Evolutionary conservation across 2,888 invertebrate species (phyloP).

Genomic region (Isoperla grammatica): DNA sequence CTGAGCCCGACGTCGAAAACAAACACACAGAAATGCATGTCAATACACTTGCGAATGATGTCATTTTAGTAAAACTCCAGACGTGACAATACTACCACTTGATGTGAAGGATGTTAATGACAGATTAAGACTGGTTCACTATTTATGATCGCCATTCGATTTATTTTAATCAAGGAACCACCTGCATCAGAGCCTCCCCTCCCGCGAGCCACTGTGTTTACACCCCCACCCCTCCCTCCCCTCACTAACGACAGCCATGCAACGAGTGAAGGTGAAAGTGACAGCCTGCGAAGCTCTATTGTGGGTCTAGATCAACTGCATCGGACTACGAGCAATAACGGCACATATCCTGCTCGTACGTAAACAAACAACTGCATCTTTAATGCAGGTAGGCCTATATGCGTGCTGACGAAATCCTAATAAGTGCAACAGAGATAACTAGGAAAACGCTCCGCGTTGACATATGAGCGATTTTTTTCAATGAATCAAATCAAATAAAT

Average conservation of each 20-base stretch:
- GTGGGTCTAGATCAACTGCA: constrained; percentile 15
- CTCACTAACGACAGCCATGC: constrained; percentile 1
- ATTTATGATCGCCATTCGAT: constrained; percentile 8
- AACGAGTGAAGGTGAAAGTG: constrained; percentile 13
- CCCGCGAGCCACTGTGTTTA: constrained; percentile 1
- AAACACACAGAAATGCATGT: background rate
- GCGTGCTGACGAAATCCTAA: too few relatives aligned
- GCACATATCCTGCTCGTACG: background rate
- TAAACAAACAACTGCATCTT: too few relatives aligned
- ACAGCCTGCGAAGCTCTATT: background rate
- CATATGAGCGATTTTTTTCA: too few relatives aligned
- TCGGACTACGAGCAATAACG: background rate
- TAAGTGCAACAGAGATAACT: too few relatives aligned
- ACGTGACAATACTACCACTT: background rate
- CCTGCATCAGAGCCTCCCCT: constrained; percentile 6
- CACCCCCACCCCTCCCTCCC: background rate
- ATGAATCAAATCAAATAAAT: too few relatives aligned
- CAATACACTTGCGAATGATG: too few relatives aligned
- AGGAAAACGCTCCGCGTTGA: too few relatives aligned
- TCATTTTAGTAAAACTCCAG: background rate
- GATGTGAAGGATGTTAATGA: background rate
- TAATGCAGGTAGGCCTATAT: too few relatives aligned
- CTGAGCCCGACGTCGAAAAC: background rate
- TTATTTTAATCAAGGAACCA: constrained; percentile 17
- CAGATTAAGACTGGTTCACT: constrained; percentile 5